Evolutionary conservation across 2,113 vertebrate genomes (phyloP).

Genomic region (Mesocricetus auratus): DNA sequence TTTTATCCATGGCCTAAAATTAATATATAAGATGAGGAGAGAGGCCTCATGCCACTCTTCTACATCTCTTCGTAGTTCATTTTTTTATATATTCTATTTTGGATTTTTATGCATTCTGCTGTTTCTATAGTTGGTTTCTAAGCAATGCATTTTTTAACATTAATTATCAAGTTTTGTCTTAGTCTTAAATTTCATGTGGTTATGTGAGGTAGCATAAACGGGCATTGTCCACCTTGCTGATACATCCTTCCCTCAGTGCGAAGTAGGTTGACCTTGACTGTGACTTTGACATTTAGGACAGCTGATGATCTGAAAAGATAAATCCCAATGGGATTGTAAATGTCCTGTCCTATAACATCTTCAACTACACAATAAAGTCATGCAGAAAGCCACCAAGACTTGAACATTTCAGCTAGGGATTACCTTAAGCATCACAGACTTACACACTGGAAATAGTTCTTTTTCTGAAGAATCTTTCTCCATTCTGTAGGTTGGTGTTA

Average conservation of each 20-base stretch:
- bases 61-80: slow-evolving; percentile 54
- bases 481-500: not conserved
- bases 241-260: slow-evolving; percentile 36
- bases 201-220: slow-evolving; percentile 48
- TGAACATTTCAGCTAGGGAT: not conserved
- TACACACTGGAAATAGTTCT: not conserved
- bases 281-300: slow-evolving; percentile 45
- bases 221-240: slow-evolving; percentile 30
- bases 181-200: slow-evolving; percentile 65
- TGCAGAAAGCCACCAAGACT: not conserved
- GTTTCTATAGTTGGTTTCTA: slow-evolving; percentile 74
- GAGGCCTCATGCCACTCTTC: slow-evolving; percentile 20
- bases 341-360: not conserved
- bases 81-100: slow-evolving; percentile 58
- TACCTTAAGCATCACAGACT: not conserved
- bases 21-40: slow-evolving; percentile 30
- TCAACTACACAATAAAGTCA: slow-evolving; percentile 48
- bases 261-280: slow-evolving; percentile 45
- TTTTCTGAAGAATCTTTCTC: slow-evolving; percentile 45
- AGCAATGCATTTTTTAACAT: slow-evolving; percentile 75
- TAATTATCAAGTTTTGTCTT: slow-evolving; percentile 75
- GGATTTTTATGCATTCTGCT: slow-evolving; percentile 70
- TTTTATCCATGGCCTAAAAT: slow-evolving; percentile 38
- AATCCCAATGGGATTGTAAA: not conserved
- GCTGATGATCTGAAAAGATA: slow-evolving; percentile 25